Evolutionary conservation across 2,113 vertebrate genomes (phyloP), one percentile per base, ranked within the genome.

Genomic region (Taurulus bubalis): DNA sequence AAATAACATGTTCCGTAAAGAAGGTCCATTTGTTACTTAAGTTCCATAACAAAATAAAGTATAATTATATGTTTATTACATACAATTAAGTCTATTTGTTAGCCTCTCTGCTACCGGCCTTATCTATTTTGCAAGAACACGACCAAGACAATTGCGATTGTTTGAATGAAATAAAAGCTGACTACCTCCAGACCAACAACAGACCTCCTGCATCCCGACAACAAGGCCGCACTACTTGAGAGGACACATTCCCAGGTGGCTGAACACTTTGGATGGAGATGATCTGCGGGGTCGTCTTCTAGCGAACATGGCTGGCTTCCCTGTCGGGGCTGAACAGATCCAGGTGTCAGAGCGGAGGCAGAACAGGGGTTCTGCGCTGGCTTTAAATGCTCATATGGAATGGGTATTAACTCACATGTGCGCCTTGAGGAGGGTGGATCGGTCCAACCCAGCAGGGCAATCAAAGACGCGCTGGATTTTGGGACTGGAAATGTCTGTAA

Each of bases 381-480:
- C 20, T 77, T 62, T 40, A 78, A 72, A 62, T 71, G 53, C 4
- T 79, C 85, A 79, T 77, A 83, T 77, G 72, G 80, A 80, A 80
- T 83, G 62, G 77, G 70, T 71, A 74, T 87, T 74, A 56, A 81
- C 69, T 16, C 60, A 26, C 77, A 73, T 36, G n/a, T 83, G 75
- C 77, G 70, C 65, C 28, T 45, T 70, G 40, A 65, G 38, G 64
- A 40, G 53, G 64, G 77, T 72, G 87, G 86, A 88, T 90, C 79
- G 88, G 74, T 85, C 79, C 76, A 91, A 84, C 84, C 87, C 87
- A 83, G 73, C 42, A 82, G 89, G 82, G 81, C 85, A 87, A 73
- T 91, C 87, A 90, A 90, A 93, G 73, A 70, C 85, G 12, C 58
- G 34, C 66, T 38, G 75, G 73, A 83, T 85, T 63, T 82, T 47